Evolutionary conservation across 2,888 invertebrate species (phyloP).

Genomic region (Enchytraeus crypticus): DNA sequence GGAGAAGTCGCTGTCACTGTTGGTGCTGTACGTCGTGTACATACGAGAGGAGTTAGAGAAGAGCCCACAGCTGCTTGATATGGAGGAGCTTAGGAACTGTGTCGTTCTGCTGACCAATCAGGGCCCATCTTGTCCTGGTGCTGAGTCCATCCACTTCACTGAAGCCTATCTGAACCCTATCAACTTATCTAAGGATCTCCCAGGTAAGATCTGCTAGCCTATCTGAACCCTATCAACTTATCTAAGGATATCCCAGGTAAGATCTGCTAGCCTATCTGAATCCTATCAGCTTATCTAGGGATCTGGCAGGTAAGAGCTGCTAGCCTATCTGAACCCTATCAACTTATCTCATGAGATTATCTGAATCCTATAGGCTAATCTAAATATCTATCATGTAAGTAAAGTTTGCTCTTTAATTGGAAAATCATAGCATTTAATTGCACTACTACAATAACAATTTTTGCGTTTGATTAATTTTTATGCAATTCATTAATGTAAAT

Average conservation of each 20-base stretch:
- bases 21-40: constrained; percentile 39
- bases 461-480: too few relatives aligned
- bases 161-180: constrained; percentile 32
- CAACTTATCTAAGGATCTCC: constrained; percentile 29
- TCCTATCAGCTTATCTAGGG: constrained; percentile 27
- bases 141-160: constrained; percentile 38
- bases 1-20: constrained; percentile 21
- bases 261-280: constrained; percentile 32
- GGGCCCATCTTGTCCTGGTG: constrained; percentile 34
- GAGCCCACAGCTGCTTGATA: constrained; percentile 31
- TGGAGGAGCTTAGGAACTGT: constrained; percentile 32
- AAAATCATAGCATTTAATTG: too few relatives aligned
- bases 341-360: constrained; percentile 27
- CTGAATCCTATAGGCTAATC: too few relatives aligned
- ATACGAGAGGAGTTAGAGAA: constrained; percentile 36
- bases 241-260: constrained; percentile 30
- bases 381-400: too few relatives aligned
- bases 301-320: constrained; percentile 32
- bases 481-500: too few relatives aligned
- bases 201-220: constrained; percentile 31
- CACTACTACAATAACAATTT: too few relatives aligned
- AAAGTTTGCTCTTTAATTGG: too few relatives aligned
- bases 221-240: constrained; percentile 33
- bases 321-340: constrained; percentile 32
- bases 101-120: constrained; percentile 36